Base-by-base conservation (phyloP, 2,113 vertebrate genomes). In the Nycticebus coucang region DNA sequence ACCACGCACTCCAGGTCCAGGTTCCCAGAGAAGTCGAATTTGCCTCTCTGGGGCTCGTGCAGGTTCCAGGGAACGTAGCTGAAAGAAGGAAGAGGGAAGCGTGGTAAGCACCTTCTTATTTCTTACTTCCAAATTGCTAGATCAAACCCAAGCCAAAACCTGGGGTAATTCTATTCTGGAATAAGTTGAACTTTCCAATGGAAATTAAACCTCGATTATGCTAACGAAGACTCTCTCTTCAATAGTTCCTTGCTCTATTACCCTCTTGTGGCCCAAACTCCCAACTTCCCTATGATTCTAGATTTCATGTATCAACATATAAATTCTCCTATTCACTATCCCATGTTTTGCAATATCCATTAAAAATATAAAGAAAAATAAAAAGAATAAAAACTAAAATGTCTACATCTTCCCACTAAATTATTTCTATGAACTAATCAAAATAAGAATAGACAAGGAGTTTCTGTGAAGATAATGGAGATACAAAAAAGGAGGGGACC, bases 61-160 rank as follows among this genome's bases (percentile, higher is more conserved):
- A 99, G 99, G 97, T 98, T 99, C 99, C 99, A 99, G 0, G 99
- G 99, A 60, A 99, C 99, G 0, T 99, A 97, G 93, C 99, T 99
- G 97, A 33, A 97, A 94, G 79, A 1, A 81, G 57, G 92, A 57
- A 94, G 11, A 35, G 4, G 24, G 28, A 78, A 21, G 10, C 2
- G 68, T 14, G 35, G 68, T n/a, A 2, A 53, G 10, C 4, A 21
- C 28, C 28, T 41, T 82, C 24, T 55, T 3, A 10, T 45, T 69
- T 87, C 28, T 91, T 87, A 57, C 14, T 17, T 57, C 74, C 19
- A 22, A 24, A 84, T 59, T 21, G 11, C 64, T 53, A 62, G 55
- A 57, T 68, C 62, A 75, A 77, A 37, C 24, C 30, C 30, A 71
- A 13, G 6, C 35, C 57, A 74, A 81, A 12, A 26, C 15, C n/a